Evolutionary conservation across 2,888 invertebrate species (phyloP).

Genomic region (Eupelmus urozonus): DNA sequence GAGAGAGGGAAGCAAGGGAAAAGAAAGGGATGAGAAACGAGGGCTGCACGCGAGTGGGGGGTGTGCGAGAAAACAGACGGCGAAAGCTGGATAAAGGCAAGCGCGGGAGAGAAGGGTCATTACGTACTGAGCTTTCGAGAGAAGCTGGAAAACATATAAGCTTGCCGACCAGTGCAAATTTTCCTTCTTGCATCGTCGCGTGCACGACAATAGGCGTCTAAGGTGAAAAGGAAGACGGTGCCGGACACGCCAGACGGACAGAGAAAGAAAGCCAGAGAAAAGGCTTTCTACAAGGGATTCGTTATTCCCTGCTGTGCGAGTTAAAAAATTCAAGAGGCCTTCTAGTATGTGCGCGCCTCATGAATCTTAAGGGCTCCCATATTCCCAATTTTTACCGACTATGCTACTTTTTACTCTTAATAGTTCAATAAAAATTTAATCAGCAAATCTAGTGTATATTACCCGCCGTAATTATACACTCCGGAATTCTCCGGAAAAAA

Average conservation of each 20-base stretch:
- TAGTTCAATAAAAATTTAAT: too few relatives aligned
- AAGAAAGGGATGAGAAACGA: conserved; percentile 10
- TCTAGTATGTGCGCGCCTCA: conserved; percentile 30
- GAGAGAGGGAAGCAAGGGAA: background rate
- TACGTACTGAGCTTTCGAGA: conserved; percentile 29
- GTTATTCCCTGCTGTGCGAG: conserved; percentile 52
- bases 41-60: background rate
- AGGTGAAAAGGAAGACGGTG: conserved; percentile 9
- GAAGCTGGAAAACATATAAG: conserved; percentile 42
- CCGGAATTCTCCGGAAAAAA: too few relatives aligned
- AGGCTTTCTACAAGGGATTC: conserved; percentile 33
- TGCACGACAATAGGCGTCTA: conserved; percentile 22
- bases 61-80: conserved; percentile 6
- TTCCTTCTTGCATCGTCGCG: background rate
- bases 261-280: conserved; percentile 19
- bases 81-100: conserved; percentile 12
- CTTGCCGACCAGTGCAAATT: conserved; percentile 11
- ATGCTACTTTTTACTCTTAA: too few relatives aligned
- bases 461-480: too few relatives aligned
- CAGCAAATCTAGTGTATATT: too few relatives aligned
- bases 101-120: conserved; percentile 28
- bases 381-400: background rate
- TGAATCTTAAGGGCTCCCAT: conserved; percentile 43
- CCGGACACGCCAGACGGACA: background rate
- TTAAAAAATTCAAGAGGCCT: conserved; percentile 66